Conservation (phyloP, 2,797 vertebrate genomes). For the Gallirallus australis region DNA sequence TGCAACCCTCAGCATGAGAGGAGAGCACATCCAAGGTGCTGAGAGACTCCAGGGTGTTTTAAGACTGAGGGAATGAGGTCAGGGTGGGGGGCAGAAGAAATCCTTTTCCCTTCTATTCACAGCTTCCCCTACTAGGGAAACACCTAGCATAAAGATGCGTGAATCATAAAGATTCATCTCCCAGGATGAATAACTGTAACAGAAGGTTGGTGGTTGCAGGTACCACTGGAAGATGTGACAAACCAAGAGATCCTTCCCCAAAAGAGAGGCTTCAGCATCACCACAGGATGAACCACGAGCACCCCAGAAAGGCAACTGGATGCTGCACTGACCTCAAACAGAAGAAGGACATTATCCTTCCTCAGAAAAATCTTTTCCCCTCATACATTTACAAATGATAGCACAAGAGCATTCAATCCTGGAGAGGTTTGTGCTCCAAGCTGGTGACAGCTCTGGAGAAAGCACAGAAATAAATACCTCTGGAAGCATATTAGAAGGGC, state of each 20-base stretch:
- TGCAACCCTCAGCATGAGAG: neutral
- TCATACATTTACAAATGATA: constrained; percentile 1
- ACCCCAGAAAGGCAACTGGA: neutral
- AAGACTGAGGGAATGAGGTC: neutral
- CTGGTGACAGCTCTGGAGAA: constrained; percentile 2
- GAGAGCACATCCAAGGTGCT: too few relatives aligned
- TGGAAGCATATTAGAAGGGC: neutral
- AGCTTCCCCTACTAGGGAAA: neutral
- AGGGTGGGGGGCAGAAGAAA: neutral
- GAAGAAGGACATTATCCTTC: neutral
- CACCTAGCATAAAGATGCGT: neutral
- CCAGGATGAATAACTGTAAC: neutral
- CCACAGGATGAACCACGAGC: neutral
- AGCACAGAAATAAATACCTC: neutral
- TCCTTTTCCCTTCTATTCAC: neutral
- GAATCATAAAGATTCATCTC: neutral
- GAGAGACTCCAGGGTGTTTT: neutral
- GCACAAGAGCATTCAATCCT: neutral
- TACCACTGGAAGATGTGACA: neutral
- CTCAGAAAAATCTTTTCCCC: neutral
- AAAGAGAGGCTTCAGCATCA: neutral
- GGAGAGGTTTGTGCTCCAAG: neutral
- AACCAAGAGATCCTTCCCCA: neutral
- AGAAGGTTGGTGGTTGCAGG: neutral
- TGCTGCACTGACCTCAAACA: neutral